Evolutionary conservation across 2,113 vertebrate genomes (phyloP).

Genomic region (Nipponia nippon): DNA sequence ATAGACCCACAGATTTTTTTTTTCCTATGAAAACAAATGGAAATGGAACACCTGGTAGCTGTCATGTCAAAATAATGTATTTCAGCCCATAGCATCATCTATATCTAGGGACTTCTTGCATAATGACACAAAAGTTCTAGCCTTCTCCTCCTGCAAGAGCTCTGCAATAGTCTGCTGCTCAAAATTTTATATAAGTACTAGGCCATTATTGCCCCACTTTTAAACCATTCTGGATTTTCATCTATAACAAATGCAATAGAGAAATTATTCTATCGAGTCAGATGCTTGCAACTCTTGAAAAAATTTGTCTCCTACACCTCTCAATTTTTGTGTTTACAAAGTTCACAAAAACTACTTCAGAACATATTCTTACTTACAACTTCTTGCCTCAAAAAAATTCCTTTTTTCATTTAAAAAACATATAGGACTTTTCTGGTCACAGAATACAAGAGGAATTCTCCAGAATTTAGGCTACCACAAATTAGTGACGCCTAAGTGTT

Average conservation of each 20-base stretch:
- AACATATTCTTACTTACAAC: background rate
- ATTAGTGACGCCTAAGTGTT: background rate
- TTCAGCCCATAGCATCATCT: slow-evolving; percentile 1
- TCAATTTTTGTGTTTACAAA: background rate
- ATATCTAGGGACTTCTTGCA: slow-evolving; percentile 15
- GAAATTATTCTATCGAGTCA: background rate
- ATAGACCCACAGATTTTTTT: background rate
- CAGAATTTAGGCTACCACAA: background rate
- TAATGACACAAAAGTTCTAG: background rate
- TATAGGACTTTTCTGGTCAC: background rate
- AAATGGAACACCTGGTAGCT: slow-evolving; percentile 56
- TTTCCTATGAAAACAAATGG: slow-evolving; percentile 29
- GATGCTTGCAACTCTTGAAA: background rate
- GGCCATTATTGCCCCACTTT: background rate
- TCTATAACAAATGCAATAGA: background rate
- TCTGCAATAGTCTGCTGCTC: background rate
- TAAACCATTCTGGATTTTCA: background rate
- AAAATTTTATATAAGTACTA: background rate
- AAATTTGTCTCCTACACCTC: fast-evolving
- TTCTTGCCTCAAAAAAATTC: background rate
- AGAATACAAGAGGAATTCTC: background rate
- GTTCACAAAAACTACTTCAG: background rate
- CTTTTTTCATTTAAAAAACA: background rate
- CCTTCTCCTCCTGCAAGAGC: background rate
- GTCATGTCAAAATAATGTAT: slow-evolving; percentile 34